Evolutionary conservation across 2,888 invertebrate genomes (phyloP).

Genomic region (Nomada hirtipes): DNA sequence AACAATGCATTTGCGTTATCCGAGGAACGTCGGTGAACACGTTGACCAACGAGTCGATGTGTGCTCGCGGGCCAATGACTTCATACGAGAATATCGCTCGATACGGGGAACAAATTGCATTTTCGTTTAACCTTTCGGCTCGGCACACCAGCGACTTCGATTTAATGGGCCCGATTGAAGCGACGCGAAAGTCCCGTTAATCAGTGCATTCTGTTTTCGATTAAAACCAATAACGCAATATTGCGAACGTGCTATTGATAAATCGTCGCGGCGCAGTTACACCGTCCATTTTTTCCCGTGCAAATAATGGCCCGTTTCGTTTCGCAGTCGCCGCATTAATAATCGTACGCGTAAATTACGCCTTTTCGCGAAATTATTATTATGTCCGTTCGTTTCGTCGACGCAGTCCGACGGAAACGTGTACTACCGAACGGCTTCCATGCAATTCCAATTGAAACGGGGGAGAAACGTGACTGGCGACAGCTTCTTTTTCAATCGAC

Average conservation of each 20-base stretch:
- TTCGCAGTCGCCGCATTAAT: neutral
- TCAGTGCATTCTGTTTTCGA: neutral
- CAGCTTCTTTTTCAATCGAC: neutral
- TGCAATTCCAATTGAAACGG: neutral
- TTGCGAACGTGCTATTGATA: neutral
- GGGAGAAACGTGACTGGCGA: neutral
- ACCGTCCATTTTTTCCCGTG: neutral
- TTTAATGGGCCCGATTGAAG: constrained; percentile 13
- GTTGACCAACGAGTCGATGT: neutral
- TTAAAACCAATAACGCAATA: constrained; percentile 10
- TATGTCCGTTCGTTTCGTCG: neutral
- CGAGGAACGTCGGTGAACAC: neutral
- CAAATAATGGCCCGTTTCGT: neutral
- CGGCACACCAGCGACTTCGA: neutral
- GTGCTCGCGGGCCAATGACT: neutral
- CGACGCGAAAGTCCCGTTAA: constrained; percentile 2
- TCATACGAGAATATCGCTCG: neutral
- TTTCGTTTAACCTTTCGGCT: neutral
- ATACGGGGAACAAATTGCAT: neutral
- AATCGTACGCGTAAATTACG: neutral
- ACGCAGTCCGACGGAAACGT: neutral
- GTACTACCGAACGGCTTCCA: constrained; percentile 2
- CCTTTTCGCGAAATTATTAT: neutral
- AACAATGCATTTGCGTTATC: constrained; percentile 12
- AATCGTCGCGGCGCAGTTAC: neutral